phyloP scores from a whole-genome alignment of 2,113 vertebrate genomes.

The Tachysurus vachellii region DNA sequence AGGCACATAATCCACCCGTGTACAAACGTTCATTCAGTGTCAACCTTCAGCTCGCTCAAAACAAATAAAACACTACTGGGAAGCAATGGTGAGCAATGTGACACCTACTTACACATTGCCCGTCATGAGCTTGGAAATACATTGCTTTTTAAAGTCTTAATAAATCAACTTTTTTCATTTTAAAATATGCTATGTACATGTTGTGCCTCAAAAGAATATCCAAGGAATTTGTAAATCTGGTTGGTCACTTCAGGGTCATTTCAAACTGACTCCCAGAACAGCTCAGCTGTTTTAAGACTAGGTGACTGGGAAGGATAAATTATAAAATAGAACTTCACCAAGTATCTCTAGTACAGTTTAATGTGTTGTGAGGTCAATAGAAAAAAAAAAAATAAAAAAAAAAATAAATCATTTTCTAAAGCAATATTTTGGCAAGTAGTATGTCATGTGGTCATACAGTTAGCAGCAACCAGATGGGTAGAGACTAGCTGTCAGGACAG shows the following conservation, averaged over 20 bases:
- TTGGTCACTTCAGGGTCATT: not conserved
- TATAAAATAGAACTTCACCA: not conserved
- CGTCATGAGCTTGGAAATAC: not conserved
- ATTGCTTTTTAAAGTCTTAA: not conserved
- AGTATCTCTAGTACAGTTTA: not conserved
- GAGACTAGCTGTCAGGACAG: not conserved
- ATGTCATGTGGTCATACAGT: not conserved
- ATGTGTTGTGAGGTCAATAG: not conserved
- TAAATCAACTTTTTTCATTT: not conserved
- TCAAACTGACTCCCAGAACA: not conserved
- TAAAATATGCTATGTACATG: no score
- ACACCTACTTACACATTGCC: not conserved
- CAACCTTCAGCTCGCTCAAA: not conserved
- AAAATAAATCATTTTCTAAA: not conserved
- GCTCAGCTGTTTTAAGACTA: not conserved
- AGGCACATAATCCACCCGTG: constrained; percentile 3
- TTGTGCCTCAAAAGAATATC: not conserved
- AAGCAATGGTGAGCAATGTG: not conserved
- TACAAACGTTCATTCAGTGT: not conserved
- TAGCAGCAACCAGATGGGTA: not conserved
- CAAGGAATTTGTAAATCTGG: not conserved
- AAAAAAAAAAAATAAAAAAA: not conserved
- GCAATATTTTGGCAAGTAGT: not conserved
- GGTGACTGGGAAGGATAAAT: not conserved
- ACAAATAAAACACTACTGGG: not conserved